Base-by-base conservation (phyloP, 1,140 invertebrate species). In the Diplogasteroides magnus region DNA sequence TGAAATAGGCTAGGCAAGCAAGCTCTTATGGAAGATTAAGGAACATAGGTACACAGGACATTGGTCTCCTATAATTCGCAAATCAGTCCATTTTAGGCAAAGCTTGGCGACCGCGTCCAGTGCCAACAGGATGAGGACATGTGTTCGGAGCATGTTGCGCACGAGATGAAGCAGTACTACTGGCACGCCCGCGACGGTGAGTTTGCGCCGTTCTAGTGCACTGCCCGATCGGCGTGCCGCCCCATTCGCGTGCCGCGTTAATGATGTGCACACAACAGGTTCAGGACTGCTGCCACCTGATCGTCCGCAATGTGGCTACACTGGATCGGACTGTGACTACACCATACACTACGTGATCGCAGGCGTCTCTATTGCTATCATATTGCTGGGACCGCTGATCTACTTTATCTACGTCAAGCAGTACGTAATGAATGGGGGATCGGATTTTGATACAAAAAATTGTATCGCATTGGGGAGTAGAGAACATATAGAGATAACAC, bases 381-480 rank as follows among this genome's bases (percentile, higher is more conserved):
- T 63, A 2, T 63, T 77, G 13, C 60, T 68, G 14, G 67, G 78
- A 27, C 80, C 81, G 23, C 25, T 83, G 1, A 76, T 71, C 1
- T 81, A 83, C 64, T 76, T 81, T 60, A 70, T 83, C 37, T 81
- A 82, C 61, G 11, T 79, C 15, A 81, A 82, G 76, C 79, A 81
- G 81, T 81, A 68, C 73, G n/a, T n/a, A n/a, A 61, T 57, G 13
- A 57, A 64, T 28, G 25, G 27, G 27, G 23, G 48, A 31, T 64
- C 27, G 25, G 37, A 65, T 67, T 32, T 62, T 57, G 29, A 74
- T 65, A 48, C 6, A 11, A 11, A 48, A 19, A 48, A 48, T n/a
- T 11, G 37, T 11, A 48, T 48, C 6, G 37, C 37, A 48, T 48
- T 11, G 37, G 19, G 19, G 19, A 19, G 37, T 48, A 48, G 6